Conservation (phyloP, 2,888 invertebrate species). For the Ypsolopha sequella region DNA sequence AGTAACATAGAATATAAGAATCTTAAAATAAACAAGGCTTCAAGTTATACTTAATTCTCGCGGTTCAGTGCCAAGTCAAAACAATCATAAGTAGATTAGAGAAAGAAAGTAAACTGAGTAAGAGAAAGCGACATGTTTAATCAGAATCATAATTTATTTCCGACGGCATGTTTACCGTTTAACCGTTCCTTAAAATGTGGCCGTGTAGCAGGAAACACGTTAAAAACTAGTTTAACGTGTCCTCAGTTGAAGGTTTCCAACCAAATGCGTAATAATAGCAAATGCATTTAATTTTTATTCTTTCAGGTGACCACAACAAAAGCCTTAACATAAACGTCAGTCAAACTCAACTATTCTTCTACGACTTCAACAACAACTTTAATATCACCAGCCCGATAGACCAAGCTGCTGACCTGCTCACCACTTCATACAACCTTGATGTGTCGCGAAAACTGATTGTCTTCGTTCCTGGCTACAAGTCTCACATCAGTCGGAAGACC, state of each 20-base stretch:
- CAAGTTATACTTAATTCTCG: no score
- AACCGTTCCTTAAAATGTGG: no score
- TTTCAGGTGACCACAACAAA: constrained; percentile 42
- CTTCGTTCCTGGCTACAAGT: constrained; percentile 52
- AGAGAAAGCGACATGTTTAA: no score
- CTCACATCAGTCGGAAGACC: constrained; percentile 43
- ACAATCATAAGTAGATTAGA: no score
- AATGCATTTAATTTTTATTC: background rate
- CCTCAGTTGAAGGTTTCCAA: background rate
- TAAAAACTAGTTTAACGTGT: no score
- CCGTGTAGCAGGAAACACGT: no score
- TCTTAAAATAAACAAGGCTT: no score
- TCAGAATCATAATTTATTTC: no score
- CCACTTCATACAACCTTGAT: constrained; percentile 28
- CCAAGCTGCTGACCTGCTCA: constrained; percentile 39
- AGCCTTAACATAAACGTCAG: constrained; percentile 38
- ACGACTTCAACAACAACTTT: constrained; percentile 34
- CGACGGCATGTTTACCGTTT: no score
- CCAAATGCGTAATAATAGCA: background rate
- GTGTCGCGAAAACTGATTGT: constrained; percentile 38
- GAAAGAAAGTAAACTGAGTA: no score
- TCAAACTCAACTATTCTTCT: constrained; percentile 42
- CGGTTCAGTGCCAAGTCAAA: no score
- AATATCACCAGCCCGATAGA: constrained; percentile 29
- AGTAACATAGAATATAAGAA: no score